Evolutionary conservation across 2,888 invertebrate species (phyloP), one percentile per base, ranked within the genome.

Genomic region (Mimachlamys varia): DNA sequence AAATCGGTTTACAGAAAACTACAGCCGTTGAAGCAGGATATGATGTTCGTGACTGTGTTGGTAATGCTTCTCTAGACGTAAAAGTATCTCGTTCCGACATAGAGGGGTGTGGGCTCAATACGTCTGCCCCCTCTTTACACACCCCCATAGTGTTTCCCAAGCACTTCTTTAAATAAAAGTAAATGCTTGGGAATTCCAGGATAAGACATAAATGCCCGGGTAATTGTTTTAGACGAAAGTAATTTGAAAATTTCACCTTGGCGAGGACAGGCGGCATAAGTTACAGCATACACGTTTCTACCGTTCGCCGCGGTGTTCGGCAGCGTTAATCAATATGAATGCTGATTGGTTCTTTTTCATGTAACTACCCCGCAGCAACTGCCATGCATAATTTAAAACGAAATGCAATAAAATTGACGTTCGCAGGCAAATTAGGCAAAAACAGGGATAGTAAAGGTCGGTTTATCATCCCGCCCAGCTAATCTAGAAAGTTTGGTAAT

Each of bases 351-450:
- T 76, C 76, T 33, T 76, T 76, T 76, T 76, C 76, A 76, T 76
- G 76, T 76, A 76, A 76, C 76, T 76, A 76, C 76, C 76, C 76
- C 76, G 76, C 76, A 76, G 76, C 76, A 76, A 76, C 76, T 76
- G 76, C 13, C 76, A 76, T 76, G 76, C 76, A 76, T 76, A 76
- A 76, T 76, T 76, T 76, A 76, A 76, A 76, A 76, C 76, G 76
- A 76, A 76, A 76, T 76, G 76, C 76, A 76, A 76, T 76, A 76
- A 76, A 76, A 76, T 76, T 76, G 76, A 76, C 76, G 33, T 76
- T 76, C 76, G 76, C 76, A 33, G 76, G 76, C 76, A 76, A 76
- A 76, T 76, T 76, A 76, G 76, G 15, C 27, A 76, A 76, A 76
- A 33, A 76, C 76, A 27, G 13, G 44, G 76, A 22, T 33, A 76